Evolutionary conservation across 2,888 invertebrate genomes (phyloP).

Genomic region (Lycaena phlaeas): DNA sequence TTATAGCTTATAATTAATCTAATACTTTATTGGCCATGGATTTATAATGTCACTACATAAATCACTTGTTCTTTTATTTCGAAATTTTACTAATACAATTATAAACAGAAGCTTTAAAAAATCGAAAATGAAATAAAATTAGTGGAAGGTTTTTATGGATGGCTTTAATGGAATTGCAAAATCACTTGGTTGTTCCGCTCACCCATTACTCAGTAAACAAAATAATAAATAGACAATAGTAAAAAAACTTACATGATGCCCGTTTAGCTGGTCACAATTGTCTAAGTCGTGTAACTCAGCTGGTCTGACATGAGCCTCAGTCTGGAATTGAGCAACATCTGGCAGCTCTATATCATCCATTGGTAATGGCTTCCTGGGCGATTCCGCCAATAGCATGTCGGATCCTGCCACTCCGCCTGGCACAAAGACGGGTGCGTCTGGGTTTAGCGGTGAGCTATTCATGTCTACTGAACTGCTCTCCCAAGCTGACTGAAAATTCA

Average conservation of each 20-base stretch:
- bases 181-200: no score
- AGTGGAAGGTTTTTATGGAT: no score
- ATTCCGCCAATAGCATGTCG: conserved; percentile 76
- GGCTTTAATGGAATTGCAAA: no score
- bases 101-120: not conserved
- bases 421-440: conserved; percentile 89
- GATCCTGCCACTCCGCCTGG: conserved; percentile 73
- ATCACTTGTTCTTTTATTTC: no score
- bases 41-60: no score
- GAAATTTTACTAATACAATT: no score
- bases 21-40: no score
- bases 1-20: no score
- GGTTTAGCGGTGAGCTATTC: conserved; percentile 86
- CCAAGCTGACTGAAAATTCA: conserved; percentile 57
- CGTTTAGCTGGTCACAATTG: conserved; percentile 69
- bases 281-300: conserved; percentile 71
- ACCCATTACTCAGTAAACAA: no score
- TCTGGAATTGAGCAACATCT: conserved; percentile 75
- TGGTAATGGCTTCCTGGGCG: conserved; percentile 78
- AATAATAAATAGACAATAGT: no score
- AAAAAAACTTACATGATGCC: conserved; percentile 58
- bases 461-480: conserved; percentile 73
- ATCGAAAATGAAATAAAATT: no score
- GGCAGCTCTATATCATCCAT: conserved; percentile 77
- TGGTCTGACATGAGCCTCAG: conserved; percentile 76